A percentile compares a stretch with the other conserved stretches of the same genome.
Conservation (phyloP, 2,797 vertebrate species). For the Anguilla anguilla region DNA sequence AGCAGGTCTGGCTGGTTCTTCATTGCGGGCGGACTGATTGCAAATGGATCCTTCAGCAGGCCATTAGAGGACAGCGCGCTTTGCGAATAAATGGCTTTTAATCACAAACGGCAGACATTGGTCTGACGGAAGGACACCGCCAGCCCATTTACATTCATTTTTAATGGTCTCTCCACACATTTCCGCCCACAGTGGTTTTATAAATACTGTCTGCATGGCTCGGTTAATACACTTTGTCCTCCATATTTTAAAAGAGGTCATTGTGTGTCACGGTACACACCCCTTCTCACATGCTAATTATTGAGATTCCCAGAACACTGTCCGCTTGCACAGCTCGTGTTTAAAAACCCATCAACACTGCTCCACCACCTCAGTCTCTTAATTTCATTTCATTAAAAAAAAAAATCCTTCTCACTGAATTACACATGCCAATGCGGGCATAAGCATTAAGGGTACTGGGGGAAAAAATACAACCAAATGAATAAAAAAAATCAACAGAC, state of each 20-base stretch:
- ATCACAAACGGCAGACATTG: not conserved
- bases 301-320: not conserved
- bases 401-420: not conserved
- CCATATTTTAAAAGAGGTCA: not conserved
- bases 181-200: not conserved
- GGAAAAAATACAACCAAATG: too few species aligned
- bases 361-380: not conserved
- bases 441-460: not conserved
- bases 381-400: not conserved
- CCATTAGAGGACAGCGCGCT: not conserved
- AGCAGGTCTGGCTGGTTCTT: not conserved
- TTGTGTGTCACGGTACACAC: not conserved
- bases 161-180: not conserved
- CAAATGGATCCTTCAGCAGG: not conserved
- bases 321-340: not conserved
- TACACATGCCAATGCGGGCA: not conserved
- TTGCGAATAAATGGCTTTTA: conserved; percentile 12
- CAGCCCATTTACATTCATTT: not conserved
- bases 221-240: not conserved
- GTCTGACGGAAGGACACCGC: not conserved
- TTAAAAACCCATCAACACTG: not conserved
- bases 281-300: not conserved
- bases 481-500: not conserved
- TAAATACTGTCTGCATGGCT: not conserved
- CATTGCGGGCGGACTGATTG: not conserved